Evolutionary conservation across 2,888 invertebrate species (phyloP), one percentile per base, ranked within the genome.

Genomic region (Chirona hameri): DNA sequence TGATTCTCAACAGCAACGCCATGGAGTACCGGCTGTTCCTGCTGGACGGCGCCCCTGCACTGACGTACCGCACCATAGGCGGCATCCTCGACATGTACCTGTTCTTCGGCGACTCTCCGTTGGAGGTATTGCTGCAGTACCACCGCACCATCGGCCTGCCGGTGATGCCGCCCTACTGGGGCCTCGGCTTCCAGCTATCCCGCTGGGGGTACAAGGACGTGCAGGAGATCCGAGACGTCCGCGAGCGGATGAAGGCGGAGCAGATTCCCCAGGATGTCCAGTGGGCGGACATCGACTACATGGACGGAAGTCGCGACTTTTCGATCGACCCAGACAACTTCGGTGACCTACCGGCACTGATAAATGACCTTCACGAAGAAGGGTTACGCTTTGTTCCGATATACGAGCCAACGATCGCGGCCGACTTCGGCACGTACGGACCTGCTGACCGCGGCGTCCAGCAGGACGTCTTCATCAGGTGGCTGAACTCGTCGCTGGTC

Each of bases 91-190:
- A 95, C 87, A 91, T 96, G 83, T 93, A 92, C 87, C 89, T 96
- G 84, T 92, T 96, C 87, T 85, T 93, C 86, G 96, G 96, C 0
- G 94, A 95, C 0, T 89, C 91, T 0, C 95, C 96, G 0, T 87
- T 88, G 83, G 86, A 87, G 82, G 88, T 89, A 10, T 85, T 88
- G 18, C 83, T 84, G 80, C 83, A 84, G 82, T 84, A 83, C 79
- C 81, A 79, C 84, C 84, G 90, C 83, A 86, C 94, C 10, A 90
- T 96, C 18, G 95, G 95, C 0, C 89, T 91, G 84, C 95, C 96
- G 0, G 91, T 91, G 87, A 90, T 96, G 91, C 96, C 96, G 0
- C 95, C 96, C 0, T 95, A 94, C 87, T 97, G 96, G 96, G 90
- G 93, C 0, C 83, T 84, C 10, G 84, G 84, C 12, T 84, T 84